Percentiles rank a stretch among this genome's conserved stretches.
phyloP scores from a whole-genome alignment of 2,797 vertebrate species.

The Molossus alvarezi region DNA sequence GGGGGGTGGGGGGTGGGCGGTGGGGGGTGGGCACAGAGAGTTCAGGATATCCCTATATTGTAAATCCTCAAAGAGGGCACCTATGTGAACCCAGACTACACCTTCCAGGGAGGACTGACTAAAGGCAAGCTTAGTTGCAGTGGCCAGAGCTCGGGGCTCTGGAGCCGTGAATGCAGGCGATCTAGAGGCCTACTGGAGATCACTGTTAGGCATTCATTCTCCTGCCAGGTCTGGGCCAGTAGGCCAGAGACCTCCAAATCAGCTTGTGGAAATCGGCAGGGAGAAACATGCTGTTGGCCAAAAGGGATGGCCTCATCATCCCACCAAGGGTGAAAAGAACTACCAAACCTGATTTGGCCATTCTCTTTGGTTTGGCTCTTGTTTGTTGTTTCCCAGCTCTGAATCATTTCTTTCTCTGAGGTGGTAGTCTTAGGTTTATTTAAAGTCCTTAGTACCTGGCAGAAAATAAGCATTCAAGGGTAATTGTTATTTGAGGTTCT shows the following conservation, averaged over 20 bases:
- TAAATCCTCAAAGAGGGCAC: not conserved
- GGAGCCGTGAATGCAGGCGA: not conserved
- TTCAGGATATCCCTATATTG: accelerated
- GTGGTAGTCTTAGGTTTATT: constrained; percentile 22
- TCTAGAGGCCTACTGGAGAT: not conserved
- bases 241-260: not conserved
- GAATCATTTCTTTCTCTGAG: not conserved
- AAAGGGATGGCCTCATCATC: not conserved
- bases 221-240: not conserved
- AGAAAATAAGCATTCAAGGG: constrained; percentile 26
- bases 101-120: not conserved
- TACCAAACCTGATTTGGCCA: accelerated
- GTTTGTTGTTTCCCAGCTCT: not conserved
- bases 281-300: not conserved
- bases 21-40: no score
- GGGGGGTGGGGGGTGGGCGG: accelerated
- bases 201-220: not conserved
- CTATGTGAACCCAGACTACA: accelerated
- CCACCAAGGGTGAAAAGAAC: not conserved
- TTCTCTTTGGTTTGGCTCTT: not conserved
- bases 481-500: constrained; percentile 1
- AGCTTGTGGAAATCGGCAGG: not conserved
- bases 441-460: constrained; percentile 27
- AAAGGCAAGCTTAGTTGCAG: not conserved
- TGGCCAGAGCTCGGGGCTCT: not conserved